A percentile compares a stretch with the other conserved stretches of the same genome.
Evolutionary conservation across 2,888 invertebrate species (phyloP).

Genomic region (Isoperla grammatica): DNA sequence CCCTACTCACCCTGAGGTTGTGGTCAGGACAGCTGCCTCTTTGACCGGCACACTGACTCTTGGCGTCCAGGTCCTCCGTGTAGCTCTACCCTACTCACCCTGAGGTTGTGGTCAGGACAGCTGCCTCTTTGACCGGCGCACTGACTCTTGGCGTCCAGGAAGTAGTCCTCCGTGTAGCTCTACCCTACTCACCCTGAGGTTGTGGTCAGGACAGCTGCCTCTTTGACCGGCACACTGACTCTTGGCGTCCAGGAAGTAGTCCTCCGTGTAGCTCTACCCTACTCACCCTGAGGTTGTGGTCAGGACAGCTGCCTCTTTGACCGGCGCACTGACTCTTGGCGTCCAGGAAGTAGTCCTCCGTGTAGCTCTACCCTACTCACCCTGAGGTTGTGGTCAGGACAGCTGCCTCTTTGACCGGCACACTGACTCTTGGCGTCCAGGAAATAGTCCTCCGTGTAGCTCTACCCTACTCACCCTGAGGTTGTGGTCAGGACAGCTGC

Average conservation of each 20-base stretch:
- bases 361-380: too few species aligned
- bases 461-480: constrained; percentile 60
- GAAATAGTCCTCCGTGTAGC: too few species aligned
- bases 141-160: constrained; percentile 78
- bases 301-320: constrained; percentile 78
- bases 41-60: constrained; percentile 82
- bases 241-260: constrained; percentile 74
- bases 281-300: constrained; percentile 60
- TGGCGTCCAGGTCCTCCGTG: constrained; percentile 80
- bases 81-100: too few species aligned
- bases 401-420: constrained; percentile 76
- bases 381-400: constrained; percentile 68
- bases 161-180: constrained; percentile 81
- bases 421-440: constrained; percentile 84
- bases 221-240: constrained; percentile 80
- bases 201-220: constrained; percentile 80
- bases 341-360: too few species aligned
- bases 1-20: constrained; percentile 57
- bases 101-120: constrained; percentile 72
- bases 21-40: constrained; percentile 82
- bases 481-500: constrained; percentile 77
- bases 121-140: constrained; percentile 80
- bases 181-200: constrained; percentile 61
- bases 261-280: too few species aligned
- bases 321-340: constrained; percentile 88